These are phyloP conservation scores for Drosophila eohydei DNA, from an alignment of 2,888 invertebrate genomes.

Conservation along the genomic window DNA sequence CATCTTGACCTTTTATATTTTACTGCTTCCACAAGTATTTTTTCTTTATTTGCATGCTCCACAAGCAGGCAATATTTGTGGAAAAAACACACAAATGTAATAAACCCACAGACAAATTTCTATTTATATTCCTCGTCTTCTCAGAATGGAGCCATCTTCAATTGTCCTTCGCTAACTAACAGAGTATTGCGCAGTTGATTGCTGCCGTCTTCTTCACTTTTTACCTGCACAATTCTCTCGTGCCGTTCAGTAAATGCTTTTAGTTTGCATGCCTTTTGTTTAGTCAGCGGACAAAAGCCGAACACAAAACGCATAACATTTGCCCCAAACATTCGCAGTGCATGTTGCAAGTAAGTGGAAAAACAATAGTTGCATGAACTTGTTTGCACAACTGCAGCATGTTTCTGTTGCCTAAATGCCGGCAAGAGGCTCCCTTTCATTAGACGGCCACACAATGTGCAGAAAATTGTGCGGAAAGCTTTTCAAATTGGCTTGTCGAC, in stretches of 20 bases:
- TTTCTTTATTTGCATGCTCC: constrained; percentile 10
- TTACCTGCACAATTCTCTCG: constrained; percentile 41
- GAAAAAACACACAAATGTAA: background rate
- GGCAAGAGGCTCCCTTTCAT: constrained; percentile 43
- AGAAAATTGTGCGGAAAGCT: constrained; percentile 60
- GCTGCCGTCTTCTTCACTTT: too few species aligned
- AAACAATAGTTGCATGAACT: constrained; percentile 63
- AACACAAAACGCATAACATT: constrained; percentile 57
- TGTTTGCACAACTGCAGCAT: constrained; percentile 53
- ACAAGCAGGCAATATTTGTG: background rate
- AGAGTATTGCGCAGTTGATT: background rate
- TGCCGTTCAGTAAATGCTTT: constrained; percentile 38
- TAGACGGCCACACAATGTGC: constrained; percentile 19
- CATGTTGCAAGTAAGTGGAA: constrained; percentile 25
- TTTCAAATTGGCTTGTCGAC: constrained; percentile 73
- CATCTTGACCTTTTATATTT: constrained; percentile 55
- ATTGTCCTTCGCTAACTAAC: background rate
- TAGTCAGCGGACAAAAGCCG: constrained; percentile 56
- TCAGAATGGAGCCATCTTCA: background rate
- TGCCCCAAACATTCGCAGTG: constrained; percentile 21
- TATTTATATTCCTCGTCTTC: background rate
- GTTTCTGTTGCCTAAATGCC: constrained; percentile 32
- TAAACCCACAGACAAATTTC: background rate
- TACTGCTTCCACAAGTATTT: constrained; percentile 2
- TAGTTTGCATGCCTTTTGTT: constrained; percentile 1